Evolutionary conservation across 2,888 invertebrate species (phyloP), one percentile per base, ranked within the genome.

Genomic region (Hirtodrosophila histrioides): DNA sequence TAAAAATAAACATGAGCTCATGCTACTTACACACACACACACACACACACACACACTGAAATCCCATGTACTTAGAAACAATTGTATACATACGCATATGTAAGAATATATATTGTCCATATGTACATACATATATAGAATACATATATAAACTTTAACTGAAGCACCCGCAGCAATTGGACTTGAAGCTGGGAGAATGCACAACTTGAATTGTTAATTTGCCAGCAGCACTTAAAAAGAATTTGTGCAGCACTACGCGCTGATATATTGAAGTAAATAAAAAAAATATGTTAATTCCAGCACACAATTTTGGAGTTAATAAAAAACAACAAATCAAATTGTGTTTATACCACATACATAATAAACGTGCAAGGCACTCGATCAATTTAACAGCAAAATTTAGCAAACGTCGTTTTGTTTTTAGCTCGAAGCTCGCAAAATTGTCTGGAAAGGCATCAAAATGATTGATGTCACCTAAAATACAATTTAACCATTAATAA

Each of bases 1-100:
- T 82, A 84, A 87, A 90, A 90, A 88, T 89, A 90, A 86, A 87
- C 82, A 89, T 90, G 89, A 90, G 81, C 85, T 90, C 89, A 90
- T 89, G 86, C 84, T 87, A 87, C 86, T 85, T 77, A 85, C 83
- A 87, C 69, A 73, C 71, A 76, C 72, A 72, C 39, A 58, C 37
- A 54, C 41, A 75, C 58, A 74, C 50, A 63, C 62, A 76, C 72
- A 72, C 39, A 58, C 37, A 54, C 41, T 70, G 56, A 74, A 17
- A 17, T 17, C 75, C 66, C 66, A 51, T 71, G 74, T 74, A 71
- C 71, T 66, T 71, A 62, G 58, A 75, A 63, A 66, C 74, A 74
- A 75, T 74, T 74, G 71, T 46, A 44, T 17, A 44, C 54, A 41
- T 46, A 44, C 29, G 36, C 44, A 41, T n/a, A 65, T 29, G 31